phyloP scores from a whole-genome alignment of 2,888 invertebrate species.

The Euzetes globulus region DNA sequence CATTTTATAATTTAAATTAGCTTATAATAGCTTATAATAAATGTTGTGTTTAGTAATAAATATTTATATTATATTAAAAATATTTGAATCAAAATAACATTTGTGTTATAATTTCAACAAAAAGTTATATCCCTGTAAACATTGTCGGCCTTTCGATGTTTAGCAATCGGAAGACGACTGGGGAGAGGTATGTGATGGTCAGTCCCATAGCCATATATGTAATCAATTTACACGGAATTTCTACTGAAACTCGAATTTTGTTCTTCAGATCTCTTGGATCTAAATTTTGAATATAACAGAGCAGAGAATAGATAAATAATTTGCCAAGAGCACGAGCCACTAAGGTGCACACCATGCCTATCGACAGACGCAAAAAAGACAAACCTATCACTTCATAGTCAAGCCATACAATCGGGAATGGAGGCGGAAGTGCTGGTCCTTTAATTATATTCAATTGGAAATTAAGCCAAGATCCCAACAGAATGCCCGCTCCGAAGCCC shows the following conservation, averaged over 20 bases:
- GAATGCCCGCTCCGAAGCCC: constrained; percentile 69
- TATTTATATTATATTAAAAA: no score
- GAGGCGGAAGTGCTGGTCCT: constrained; percentile 57
- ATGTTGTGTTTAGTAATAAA: no score
- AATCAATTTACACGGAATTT: constrained; percentile 73
- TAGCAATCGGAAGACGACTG: constrained; percentile 65
- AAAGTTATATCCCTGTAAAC: constrained; percentile 67
- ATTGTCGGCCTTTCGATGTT: constrained; percentile 72
- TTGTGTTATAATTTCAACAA: no score
- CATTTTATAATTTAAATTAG: no score
- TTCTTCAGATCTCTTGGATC: constrained; percentile 57
- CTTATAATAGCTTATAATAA: no score
- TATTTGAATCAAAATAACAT: no score
- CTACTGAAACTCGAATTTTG: constrained; percentile 60
- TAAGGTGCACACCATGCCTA: constrained; percentile 66
- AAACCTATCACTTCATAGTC: constrained; percentile 63
- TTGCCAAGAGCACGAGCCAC: constrained; percentile 62
- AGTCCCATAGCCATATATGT: constrained; percentile 72
- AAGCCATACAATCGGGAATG: constrained; percentile 71
- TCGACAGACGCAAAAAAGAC: constrained; percentile 58
- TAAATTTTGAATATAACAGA: constrained; percentile 62
- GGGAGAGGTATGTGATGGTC: constrained; percentile 66
- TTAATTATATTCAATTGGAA: constrained; percentile 60
- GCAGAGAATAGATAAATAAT: constrained; percentile 59
- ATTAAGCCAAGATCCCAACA: constrained; percentile 73